phyloP scores from a whole-genome alignment of 2,797 vertebrate genomes.

The Notamacropus eugenii region DNA sequence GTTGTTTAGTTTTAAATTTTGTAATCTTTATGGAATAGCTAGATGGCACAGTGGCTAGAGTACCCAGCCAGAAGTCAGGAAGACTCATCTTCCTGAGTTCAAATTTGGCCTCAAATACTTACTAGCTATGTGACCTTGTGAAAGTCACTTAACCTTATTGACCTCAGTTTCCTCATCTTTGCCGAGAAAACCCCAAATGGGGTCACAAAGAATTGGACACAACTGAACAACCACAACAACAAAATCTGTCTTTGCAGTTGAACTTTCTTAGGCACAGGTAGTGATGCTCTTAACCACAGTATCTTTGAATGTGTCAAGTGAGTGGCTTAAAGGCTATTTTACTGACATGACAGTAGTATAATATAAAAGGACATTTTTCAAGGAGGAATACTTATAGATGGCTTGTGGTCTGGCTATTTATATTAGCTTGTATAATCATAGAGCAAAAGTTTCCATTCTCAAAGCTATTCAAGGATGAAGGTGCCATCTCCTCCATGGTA shows the following conservation, averaged over 20 bases:
- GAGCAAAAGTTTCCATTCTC: background rate
- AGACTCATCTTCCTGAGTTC: background rate
- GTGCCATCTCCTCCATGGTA: constrained; percentile 5
- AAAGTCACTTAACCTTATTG: too few relatives aligned
- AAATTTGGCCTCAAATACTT: too few relatives aligned
- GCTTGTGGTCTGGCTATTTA: background rate
- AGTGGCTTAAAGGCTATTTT: background rate
- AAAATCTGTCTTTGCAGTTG: background rate
- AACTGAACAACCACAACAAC: background rate
- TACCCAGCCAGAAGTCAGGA: background rate
- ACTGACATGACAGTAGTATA: background rate
- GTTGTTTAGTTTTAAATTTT: background rate
- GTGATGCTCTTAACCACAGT: background rate
- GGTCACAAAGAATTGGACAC: background rate
- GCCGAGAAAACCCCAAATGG: background rate
- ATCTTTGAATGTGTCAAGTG: background rate
- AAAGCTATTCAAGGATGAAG: constrained; percentile 21
- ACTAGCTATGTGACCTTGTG: too few relatives aligned
- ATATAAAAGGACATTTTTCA: background rate
- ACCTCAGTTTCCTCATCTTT: background rate
- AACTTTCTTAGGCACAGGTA: background rate
- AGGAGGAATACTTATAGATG: background rate
- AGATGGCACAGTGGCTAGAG: background rate
- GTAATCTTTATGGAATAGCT: background rate
- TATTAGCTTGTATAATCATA: background rate